Base-by-base conservation (phyloP, 2,113 vertebrate genomes). In the Macquaria ambigua region DNA sequence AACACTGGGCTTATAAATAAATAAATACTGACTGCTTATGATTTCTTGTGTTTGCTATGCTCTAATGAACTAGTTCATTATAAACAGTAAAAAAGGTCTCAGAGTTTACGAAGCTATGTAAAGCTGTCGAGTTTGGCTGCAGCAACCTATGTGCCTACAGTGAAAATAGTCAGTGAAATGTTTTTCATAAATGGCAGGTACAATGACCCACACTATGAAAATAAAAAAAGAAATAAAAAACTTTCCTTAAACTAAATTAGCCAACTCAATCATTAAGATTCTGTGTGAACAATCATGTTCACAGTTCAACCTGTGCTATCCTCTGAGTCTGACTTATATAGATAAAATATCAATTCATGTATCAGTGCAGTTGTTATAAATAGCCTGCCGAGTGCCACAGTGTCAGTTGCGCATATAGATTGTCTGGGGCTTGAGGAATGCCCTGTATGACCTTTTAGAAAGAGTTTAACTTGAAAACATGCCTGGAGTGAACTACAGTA, bases 351-450 rank as follows among this genome's bases (percentile, higher is more conserved):
- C 46, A 79, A 76, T 64, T 75, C 61, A 53, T 71, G 81, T 3
- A 83, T 69, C 56, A 86, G 56, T 59, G 37, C 66, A 59, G 58
- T 63, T 53, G 81, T 59, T 86, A 81, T 77, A 92, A 84, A 86
- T 87, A 90, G 31, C 72, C 34, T 20, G 25, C 73, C 69, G 76
- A 63, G 61, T 68, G 58, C 53, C 18, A 8, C 18, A 85, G 75
- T 63, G 50, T 84, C 59, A 80, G 52, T n/a, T 43, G 55, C 43
- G 46, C 53, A 58, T 63, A 79, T 37, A 48, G 69, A 85, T 79
- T 76, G 43, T 76, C 58, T n/a, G 6, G 23, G 25, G 14, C 64
- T 66, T 74, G 15, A 75, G 50, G 56, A 84, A 74, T 46, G 43
- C 50, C 41, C 37, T 50, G 10, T 23, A 31, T 81, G 85, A 82